Evolutionary conservation across 2,888 invertebrate species (phyloP).

Genomic region (Eilema caniola): DNA sequence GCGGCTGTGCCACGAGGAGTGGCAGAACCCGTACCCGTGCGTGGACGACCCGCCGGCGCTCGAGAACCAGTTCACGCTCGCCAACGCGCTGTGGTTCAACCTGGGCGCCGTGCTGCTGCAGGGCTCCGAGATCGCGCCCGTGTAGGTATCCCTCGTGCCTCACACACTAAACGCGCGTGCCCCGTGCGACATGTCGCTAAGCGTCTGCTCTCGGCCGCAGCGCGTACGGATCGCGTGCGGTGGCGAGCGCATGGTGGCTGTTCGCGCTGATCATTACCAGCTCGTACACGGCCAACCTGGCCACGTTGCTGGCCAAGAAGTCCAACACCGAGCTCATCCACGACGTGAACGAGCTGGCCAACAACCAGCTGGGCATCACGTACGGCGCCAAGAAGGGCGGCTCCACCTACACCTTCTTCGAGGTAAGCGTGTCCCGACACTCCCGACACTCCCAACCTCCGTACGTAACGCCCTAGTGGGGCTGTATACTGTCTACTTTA

Average conservation of each 20-base stretch:
- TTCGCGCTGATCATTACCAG: constrained; percentile 95
- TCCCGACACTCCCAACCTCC: not conserved
- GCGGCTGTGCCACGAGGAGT: constrained; percentile 94
- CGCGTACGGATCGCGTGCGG: constrained; percentile 94
- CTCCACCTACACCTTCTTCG: constrained; percentile 95
- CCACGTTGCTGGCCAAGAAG: constrained; percentile 95
- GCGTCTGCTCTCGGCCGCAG: constrained; percentile 72
- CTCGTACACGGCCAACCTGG: constrained; percentile 96
- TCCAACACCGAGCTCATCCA: constrained; percentile 89
- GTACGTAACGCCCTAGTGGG: no score
- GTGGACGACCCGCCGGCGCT: constrained; percentile 93
- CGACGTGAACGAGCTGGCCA: constrained; percentile 93
- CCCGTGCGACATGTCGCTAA: no score
- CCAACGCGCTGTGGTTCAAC: constrained; percentile 96
- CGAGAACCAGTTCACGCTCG: constrained; percentile 94
- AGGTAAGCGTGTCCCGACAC: constrained; percentile 81
- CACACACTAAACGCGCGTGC: not conserved
- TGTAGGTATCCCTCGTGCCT: constrained; percentile 87
- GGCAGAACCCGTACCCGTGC: constrained; percentile 96
- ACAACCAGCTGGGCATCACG: constrained; percentile 91
- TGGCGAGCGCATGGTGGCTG: constrained; percentile 96
- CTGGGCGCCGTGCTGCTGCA: constrained; percentile 95
- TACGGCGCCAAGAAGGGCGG: constrained; percentile 96
- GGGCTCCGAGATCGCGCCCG: constrained; percentile 95
- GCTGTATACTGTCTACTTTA: not conserved